Percentiles rank a stretch among this genome's conserved stretches.
phyloP scores from a whole-genome alignment of 2,888 invertebrate genomes.

The Pemphredon lugubris region DNA sequence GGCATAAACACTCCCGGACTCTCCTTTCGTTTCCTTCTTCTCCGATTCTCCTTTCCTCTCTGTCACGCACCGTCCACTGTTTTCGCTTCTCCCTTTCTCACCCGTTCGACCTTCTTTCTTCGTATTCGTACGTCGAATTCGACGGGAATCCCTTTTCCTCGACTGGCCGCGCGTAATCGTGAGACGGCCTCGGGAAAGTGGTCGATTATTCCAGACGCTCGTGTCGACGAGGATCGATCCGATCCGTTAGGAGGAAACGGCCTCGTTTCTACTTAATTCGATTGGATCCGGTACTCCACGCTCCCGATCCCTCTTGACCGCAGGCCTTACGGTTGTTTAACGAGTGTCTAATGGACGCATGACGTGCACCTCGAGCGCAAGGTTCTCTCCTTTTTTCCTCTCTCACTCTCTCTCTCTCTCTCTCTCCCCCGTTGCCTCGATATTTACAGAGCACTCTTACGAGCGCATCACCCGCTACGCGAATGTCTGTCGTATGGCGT shows the following conservation, averaged over 20 bases:
- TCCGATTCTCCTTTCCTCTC: conserved; percentile 22
- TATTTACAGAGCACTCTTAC: conserved; percentile 46
- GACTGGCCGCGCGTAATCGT: not conserved
- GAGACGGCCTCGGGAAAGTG: too few relatives aligned
- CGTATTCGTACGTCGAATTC: not conserved
- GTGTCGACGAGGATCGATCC: conserved; percentile 46
- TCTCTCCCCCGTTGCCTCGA: conserved; percentile 11
- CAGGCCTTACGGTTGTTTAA: conserved; percentile 42
- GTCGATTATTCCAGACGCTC: conserved; percentile 3
- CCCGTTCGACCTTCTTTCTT: not conserved
- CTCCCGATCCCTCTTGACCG: conserved; percentile 48
- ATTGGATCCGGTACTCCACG: conserved; percentile 46
- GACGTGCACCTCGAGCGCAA: conserved; percentile 1
- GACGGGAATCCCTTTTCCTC: not conserved
- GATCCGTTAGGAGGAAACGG: conserved; percentile 50
- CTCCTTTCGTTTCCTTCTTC: conserved; percentile 8
- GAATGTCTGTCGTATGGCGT: conserved; percentile 11
- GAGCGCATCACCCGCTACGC: conserved; percentile 10
- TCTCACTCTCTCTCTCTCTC: conserved; percentile 16
- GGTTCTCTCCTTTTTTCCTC: conserved; percentile 4
- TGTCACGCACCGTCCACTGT: not conserved
- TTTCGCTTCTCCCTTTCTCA: not conserved
- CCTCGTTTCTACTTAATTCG: conserved; percentile 54
- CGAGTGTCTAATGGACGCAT: conserved; percentile 35
- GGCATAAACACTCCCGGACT: conserved; percentile 64